phyloP scores from a whole-genome alignment of 2,797 vertebrate genomes.

The Pipistrellus pygmaeus region DNA sequence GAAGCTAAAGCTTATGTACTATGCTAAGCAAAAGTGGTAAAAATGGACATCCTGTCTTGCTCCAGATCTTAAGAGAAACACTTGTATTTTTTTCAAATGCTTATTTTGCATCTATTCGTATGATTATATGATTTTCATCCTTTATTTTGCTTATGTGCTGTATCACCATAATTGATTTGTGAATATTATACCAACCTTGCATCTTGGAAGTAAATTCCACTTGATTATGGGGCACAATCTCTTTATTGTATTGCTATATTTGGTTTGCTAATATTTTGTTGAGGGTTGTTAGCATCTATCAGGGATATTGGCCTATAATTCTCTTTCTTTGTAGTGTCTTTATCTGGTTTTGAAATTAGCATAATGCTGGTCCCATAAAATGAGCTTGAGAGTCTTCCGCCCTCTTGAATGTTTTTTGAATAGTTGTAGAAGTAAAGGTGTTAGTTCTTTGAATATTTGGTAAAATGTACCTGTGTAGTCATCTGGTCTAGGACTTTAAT shows the following conservation, averaged over 20 bases:
- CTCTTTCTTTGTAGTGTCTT: not conserved
- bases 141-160: not conserved
- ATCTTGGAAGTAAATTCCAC: not conserved
- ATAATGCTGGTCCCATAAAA: not conserved
- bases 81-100: not conserved
- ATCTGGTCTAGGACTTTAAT: too few relatives aligned
- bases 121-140: not conserved
- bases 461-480: too few relatives aligned
- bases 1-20: not conserved
- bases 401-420: too few relatives aligned
- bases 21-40: not conserved
- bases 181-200: not conserved
- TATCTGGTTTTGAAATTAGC: not conserved
- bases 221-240: not conserved
- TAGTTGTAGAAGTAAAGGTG: too few relatives aligned
- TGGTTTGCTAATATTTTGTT: not conserved
- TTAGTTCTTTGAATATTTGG: too few relatives aligned
- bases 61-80: not conserved
- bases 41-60: not conserved
- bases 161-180: not conserved
- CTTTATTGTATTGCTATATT: not conserved
- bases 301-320: not conserved
- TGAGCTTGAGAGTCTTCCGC: not conserved
- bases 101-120: not conserved
- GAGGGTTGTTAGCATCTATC: not conserved